Base-by-base conservation (phyloP, 2,113 vertebrate genomes). In the Castor canadensis region DNA sequence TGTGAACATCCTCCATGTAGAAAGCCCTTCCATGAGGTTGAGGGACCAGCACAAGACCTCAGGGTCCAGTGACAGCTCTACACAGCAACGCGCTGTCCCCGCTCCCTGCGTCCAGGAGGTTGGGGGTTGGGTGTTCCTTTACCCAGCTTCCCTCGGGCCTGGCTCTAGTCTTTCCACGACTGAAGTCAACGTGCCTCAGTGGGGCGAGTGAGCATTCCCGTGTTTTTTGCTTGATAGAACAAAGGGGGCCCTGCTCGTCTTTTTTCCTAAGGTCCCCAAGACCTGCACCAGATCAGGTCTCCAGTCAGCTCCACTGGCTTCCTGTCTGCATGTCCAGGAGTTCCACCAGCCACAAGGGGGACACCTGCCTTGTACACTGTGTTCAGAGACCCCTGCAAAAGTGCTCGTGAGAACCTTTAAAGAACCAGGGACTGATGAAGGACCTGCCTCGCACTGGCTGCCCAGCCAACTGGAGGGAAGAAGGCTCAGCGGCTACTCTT, bases 291-390 rank as follows among this genome's bases (percentile, higher is more conserved):
- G 85, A 73, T 64, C 45, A 0, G 35, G 79, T 6, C 87, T 60
- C 73, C 62, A 43, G 58, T 11, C 4, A 11, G 56, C 22, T 38
- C 38, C 54, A 11, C 19, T 38, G 66, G 38, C 17, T 71, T n/a
- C n/a, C 35, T 54, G 82, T 30, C 60, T 26, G 17, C n/a, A 69
- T 10, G 71, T 12, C 62, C 35, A 5, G 0, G 35, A 32, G 8
- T 7, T 0, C 83, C 38, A 22, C 20, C 73, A 6, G 28, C 32
- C 32, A 5, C 19, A 32, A 11, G 0, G 0, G 49, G 19, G 24
- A 28, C 8, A 9, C 22, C 10, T 2, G 40, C 9, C 58, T 47
- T n/a, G 19, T n/a, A n/a, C n/a, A 13, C 3, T 30, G 20, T 49
- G 22, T 4, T 49, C 28, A n/a, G 69, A 80, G 16, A 72, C 12